Evolutionary conservation across 2,888 invertebrate genomes (phyloP), one percentile per base, ranked within the genome.

Genomic region (Nezara viridula): DNA sequence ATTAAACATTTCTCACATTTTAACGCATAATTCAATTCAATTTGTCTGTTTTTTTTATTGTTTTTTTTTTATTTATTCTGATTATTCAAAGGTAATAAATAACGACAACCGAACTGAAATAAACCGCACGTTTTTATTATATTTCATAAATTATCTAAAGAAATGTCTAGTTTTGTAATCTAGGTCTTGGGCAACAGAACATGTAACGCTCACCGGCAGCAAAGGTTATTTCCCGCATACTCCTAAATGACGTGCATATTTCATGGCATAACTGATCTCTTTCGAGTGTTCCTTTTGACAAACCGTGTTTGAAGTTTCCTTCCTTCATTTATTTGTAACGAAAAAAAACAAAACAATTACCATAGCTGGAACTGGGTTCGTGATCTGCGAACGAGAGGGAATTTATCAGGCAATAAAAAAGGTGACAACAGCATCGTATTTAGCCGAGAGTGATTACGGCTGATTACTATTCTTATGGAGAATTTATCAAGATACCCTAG

Each of bases 391-490:
- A 60, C 16, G 60, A 60, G 27, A 4, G 12, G 27, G 27, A 60
- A 60, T 60, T 60, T 27, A 60, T 60, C 27, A 60, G 27, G 27
- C 60, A 77, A 77, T 40, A 77, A 77, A 40, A 77, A 77, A 77
- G 40, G 77, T 77, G 77, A 44, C 77, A 77, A 77, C 40, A 40
- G 77, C 24, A 77, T 77, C 77, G 10, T 40, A 77, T 37, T 77
- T 77, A 44, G 40, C 77, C 40, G 40, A 77, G 77, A 77, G 40
- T 77, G 77, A 77, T 77, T 24, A 44, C 77, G 40, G 14, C 40
- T 77, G 40, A 77, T 77, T 44, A 77, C 77, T 77, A 77, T 77
- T 77, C 40, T 77, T 77, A 77, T 24, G 24, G 77, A 77, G 77
- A 40, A 44, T 77, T 77, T 77, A 77, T 77, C 77, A 77, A 44